A percentile compares a stretch with the other conserved stretches of the same genome.
phyloP scores from a whole-genome alignment of 2,888 invertebrate species.

The Creontiades dilutus region DNA sequence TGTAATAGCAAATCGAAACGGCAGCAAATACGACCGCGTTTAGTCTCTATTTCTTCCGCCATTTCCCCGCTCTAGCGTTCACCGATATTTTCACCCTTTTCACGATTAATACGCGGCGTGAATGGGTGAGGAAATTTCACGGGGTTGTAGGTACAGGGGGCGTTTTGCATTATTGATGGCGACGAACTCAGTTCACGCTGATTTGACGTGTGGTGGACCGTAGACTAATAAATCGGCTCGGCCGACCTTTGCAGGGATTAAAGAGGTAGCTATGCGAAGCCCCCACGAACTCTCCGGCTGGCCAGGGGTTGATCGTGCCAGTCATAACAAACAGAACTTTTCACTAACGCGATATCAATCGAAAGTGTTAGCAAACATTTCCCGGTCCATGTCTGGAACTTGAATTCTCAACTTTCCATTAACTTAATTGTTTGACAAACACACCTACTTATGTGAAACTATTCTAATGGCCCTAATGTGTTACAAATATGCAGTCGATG shows the following conservation, averaged over 20 bases:
- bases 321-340: no score
- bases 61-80: neutral
- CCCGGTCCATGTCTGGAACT: no score
- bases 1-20: neutral
- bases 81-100: neutral
- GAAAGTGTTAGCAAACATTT: no score
- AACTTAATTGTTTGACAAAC: no score
- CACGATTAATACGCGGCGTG: neutral
- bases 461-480: no score
- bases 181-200: conserved; percentile 9
- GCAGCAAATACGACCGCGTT: neutral
- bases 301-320: no score
- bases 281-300: no score
- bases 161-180: conserved; percentile 12
- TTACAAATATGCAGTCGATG: no score
- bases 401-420: no score
- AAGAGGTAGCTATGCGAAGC: neutral
- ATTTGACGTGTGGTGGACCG: conserved; percentile 8
- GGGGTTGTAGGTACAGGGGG: neutral
- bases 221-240: conserved; percentile 19
- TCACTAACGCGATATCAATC: no score
- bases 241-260: neutral
- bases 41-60: neutral
- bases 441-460: no score
- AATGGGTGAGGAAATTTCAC: conserved; percentile 19